phyloP scores from a whole-genome alignment of 2,888 invertebrate species.

The Pelosia muscerda region DNA sequence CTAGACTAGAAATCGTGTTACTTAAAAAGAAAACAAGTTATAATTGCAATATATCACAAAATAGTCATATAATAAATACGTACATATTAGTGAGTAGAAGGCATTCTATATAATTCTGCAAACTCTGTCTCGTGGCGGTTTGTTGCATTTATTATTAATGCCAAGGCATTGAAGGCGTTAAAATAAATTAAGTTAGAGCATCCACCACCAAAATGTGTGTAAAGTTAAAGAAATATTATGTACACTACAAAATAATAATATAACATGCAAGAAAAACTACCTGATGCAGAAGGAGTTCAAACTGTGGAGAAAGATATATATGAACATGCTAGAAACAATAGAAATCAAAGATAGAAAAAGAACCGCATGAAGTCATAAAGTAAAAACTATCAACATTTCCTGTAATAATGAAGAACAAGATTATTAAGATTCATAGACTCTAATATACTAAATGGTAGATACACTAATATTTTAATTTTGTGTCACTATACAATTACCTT shows the following conservation, averaged over 20 bases:
- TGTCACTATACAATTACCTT: constrained; percentile 91
- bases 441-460: constrained; percentile 73
- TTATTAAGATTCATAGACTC: constrained; percentile 81
- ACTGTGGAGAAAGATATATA: constrained; percentile 82
- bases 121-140: constrained; percentile 85
- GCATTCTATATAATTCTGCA: constrained; percentile 73
- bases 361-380: constrained; percentile 82
- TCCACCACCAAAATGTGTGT: constrained; percentile 73
- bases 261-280: constrained; percentile 79
- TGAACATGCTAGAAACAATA: constrained; percentile 82
- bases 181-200: constrained; percentile 61
- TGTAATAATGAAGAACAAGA: constrained; percentile 86
- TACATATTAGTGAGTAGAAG: constrained; percentile 60
- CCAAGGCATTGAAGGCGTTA: constrained; percentile 76
- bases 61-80: constrained; percentile 51
- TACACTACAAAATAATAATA: constrained; percentile 72
- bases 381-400: constrained; percentile 84
- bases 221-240: constrained; percentile 70
- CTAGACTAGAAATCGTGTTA: constrained; percentile 30
- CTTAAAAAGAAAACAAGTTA: constrained; percentile 29
- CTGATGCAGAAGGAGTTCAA: constrained; percentile 80
- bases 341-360: constrained; percentile 76
- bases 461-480: constrained; percentile 56
- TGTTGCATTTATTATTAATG: constrained; percentile 75
- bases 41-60: constrained; percentile 29